Base-by-base conservation (phyloP, 2,113 vertebrate species). In the Aramus guarauna region DNA sequence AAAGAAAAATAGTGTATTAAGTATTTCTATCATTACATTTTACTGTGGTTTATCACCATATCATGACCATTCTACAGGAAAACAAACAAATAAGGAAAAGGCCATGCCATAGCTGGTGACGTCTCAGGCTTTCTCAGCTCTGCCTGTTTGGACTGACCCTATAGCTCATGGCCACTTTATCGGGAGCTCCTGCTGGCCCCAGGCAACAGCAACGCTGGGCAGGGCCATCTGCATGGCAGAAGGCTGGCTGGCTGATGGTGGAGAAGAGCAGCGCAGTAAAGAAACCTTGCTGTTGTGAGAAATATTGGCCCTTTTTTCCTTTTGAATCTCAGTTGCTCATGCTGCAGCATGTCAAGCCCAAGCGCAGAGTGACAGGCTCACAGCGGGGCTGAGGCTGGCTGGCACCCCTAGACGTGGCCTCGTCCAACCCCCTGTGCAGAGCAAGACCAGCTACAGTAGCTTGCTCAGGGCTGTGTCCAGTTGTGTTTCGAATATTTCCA, bases 401-500 rank as follows among this genome's bases (percentile, higher is more conserved):
- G 91, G 78, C 60, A 81, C 14, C 73, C 58, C 77, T 47, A 16
- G 85, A 85, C 50, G 7, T 22, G 36, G 22, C 23, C 55, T 53
- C 0, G 0, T 45, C 50, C 81, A 87, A 15, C 9, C 45, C 36
- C 21, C 21, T 45, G 24, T 4, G 2, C 47, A 59, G 55, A 53
- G 30, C 37, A 67, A 78, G n/a, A n/a, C 21, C 37, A 85, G 10
- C 13, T 72, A 50, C 37, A 81, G 37, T 53, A 90, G 36, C 68
- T 55, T 34, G 15, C 50, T 17, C 0, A 0, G 19, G 63, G 17
- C 43, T 82, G 52, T 2, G 0, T 14, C 52, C n/a, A 24, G n/a
- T 15, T 29, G 7, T n/a, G 43, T 37, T 85, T 68, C 64, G 39
- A 77, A 12, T 60, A 43, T 47, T 64, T 53, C 34, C 47, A 66